Evolutionary conservation across 2,888 invertebrate genomes (phyloP).

Genomic region (Drosophila engyochracea): DNA sequence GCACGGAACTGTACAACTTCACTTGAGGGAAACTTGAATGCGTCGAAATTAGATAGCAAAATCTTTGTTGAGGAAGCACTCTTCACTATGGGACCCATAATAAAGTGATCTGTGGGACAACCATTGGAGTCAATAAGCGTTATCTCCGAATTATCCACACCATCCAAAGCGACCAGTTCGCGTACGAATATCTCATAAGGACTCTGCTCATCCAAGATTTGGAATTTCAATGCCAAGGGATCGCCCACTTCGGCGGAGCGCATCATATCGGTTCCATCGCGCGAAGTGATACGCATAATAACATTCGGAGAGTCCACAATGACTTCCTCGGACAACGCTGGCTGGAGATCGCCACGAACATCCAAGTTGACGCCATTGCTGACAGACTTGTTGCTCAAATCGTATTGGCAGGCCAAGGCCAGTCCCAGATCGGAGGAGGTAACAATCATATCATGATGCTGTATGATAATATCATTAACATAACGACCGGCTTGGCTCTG

Average conservation of each 20-base stretch:
- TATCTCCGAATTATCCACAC: slow-evolving; percentile 96
- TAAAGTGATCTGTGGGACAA: slow-evolving; percentile 96
- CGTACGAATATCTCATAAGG: slow-evolving; percentile 98
- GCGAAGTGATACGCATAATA: slow-evolving; percentile 95
- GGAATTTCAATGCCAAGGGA: slow-evolving; percentile 95
- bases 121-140: slow-evolving; percentile 96
- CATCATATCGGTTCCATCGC: slow-evolving; percentile 93
- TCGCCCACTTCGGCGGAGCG: slow-evolving; percentile 96
- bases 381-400: slow-evolving; percentile 96
- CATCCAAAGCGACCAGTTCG: slow-evolving; percentile 97
- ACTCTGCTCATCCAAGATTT: slow-evolving; percentile 96
- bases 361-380: slow-evolving; percentile 95
- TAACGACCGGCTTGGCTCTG: slow-evolving; percentile 94
- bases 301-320: slow-evolving; percentile 98
- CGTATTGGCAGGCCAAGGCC: slow-evolving; percentile 96
- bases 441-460: slow-evolving; percentile 97
- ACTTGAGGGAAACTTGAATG: slow-evolving; percentile 98
- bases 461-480: slow-evolving; percentile 96
- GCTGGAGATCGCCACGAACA: slow-evolving; percentile 94
- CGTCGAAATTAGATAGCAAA: slow-evolving; percentile 95
- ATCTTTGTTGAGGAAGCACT: slow-evolving; percentile 92
- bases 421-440: slow-evolving; percentile 96
- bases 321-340: slow-evolving; percentile 94
- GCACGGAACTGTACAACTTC: slow-evolving; percentile 98
- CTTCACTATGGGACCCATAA: slow-evolving; percentile 96